A percentile compares a stretch with the other conserved stretches of the same genome.
Evolutionary conservation across 2,888 invertebrate species (phyloP).

Genomic region (Girardia tigrina): DNA sequence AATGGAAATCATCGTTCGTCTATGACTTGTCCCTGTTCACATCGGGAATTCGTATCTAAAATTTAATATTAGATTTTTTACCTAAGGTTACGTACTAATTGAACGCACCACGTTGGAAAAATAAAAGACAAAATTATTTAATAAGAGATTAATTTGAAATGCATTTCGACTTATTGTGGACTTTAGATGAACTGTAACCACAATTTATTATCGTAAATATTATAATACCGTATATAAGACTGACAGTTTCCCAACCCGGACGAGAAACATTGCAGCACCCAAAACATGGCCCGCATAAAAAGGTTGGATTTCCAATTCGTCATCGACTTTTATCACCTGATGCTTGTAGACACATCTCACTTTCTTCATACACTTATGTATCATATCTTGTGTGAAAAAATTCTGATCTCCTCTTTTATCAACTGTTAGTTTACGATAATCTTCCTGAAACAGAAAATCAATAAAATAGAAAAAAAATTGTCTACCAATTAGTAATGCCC

Average conservation of each 20-base stretch:
- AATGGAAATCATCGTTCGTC: too few relatives aligned
- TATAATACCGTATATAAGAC: constrained; percentile 74
- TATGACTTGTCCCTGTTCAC: too few relatives aligned
- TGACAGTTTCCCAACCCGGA: constrained; percentile 83
- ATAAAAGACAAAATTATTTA: too few relatives aligned
- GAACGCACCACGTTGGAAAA: too few relatives aligned
- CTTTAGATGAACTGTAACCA: too few relatives aligned
- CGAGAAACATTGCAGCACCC: constrained; percentile 97
- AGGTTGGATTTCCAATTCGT: constrained; percentile 74
- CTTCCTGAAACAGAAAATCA: constrained; percentile 51
- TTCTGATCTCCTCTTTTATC: constrained; percentile 91
- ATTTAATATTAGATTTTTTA: too few relatives aligned
- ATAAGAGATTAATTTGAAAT: too few relatives aligned
- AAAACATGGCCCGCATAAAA: constrained; percentile 98
- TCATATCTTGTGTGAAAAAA: constrained; percentile 95
- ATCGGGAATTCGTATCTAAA: too few relatives aligned
- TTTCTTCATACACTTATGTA: constrained; percentile 98
- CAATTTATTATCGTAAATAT: too few relatives aligned
- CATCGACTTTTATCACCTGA: constrained; percentile 25
- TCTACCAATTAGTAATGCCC: neutral
- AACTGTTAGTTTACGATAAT: constrained; percentile 68
- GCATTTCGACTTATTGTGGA: too few relatives aligned
- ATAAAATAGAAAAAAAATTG: neutral
- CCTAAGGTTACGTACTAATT: too few relatives aligned
- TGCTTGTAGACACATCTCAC: constrained; percentile 58